Evolutionary conservation across 2,113 vertebrate genomes (phyloP).

Genomic region (Chionis minor): DNA sequence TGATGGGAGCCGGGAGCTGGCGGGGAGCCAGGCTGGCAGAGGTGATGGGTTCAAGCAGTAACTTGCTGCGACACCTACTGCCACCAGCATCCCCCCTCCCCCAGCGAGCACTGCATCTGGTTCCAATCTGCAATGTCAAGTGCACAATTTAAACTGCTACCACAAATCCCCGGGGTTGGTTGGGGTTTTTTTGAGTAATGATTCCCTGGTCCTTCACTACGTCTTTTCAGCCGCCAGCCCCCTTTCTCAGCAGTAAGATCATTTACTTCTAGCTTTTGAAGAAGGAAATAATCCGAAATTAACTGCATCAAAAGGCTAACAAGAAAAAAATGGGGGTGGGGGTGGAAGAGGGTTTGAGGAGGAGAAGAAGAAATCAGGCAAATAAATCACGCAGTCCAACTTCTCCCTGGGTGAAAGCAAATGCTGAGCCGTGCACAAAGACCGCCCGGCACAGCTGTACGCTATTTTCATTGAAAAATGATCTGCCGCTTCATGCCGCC

Average conservation of each 20-base stretch:
- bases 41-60: conserved; percentile 36
- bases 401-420: conserved; percentile 53
- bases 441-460: conserved; percentile 49
- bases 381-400: conserved; percentile 20
- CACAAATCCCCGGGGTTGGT: conserved; percentile 21
- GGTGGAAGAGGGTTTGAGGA: background rate
- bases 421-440: conserved; percentile 59
- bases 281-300: background rate
- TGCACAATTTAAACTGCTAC: conserved; percentile 68
- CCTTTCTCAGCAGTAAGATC: background rate
- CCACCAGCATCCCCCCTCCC: conserved; percentile 30
- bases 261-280: background rate
- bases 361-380: background rate
- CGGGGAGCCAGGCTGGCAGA: conserved; percentile 48
- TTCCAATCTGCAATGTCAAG: conserved; percentile 75
- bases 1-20: background rate
- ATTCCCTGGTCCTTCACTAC: background rate
- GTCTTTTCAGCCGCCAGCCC: background rate
- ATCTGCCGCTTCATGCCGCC: conserved; percentile 26
- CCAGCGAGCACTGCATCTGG: conserved; percentile 51
- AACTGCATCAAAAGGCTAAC: background rate
- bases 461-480: conserved; percentile 56
- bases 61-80: conserved; percentile 67
- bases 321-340: too few relatives aligned
- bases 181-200: background rate